Base-by-base conservation (phyloP, 2,888 invertebrate species). In the Aproaerema taeniolella region DNA sequence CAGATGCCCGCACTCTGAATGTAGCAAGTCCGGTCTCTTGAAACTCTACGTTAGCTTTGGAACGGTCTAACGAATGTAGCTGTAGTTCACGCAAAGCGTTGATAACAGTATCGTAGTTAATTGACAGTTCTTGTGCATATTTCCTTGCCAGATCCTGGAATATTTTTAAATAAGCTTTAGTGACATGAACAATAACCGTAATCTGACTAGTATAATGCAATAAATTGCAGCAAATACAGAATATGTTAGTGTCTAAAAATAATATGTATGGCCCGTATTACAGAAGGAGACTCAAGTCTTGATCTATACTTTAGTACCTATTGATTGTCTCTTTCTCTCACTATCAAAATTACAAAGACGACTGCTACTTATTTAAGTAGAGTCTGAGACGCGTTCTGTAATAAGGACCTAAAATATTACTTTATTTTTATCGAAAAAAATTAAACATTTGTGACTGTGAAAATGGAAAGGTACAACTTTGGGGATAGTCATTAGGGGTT, bases 11-110 rank as follows among this genome's bases (percentile, higher is more conserved):
- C 1, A 95, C 82, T 63, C 91, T 90, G 14, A 95, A 72, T 0
- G 93, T 91, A 0, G 95, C 94, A 37, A 91, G 58, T 1, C 95
- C 94, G 0, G 92, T 92, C 52, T 90, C 88, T 46, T 90, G 88
- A 53, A 90, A 95, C 41, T 89, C 88, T 2, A 89, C 89, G 46
- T 92, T 89, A 14, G 93, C 91, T 43, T 90, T 91, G 9, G 93
- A 82, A 53, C 93, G 91, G 39, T 93, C 91, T 1, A 95, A 58
- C 0, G 95, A 92, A 67, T 92, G 91, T 2, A 76, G 60, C 61
- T 94, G 91, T 0, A 95, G 76, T 47, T 91, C 89, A 32, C 76
- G 86, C 10, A 95, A 55, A 0, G 90, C 89, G 43, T 78, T 65
- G 13, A 87, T 61, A 17, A 92, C 87, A 2, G 78, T 67, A 0